Evolutionary conservation across 2,888 invertebrate genomes (phyloP), one percentile per base, ranked within the genome.

Genomic region (Tyria jacobaeae): DNA sequence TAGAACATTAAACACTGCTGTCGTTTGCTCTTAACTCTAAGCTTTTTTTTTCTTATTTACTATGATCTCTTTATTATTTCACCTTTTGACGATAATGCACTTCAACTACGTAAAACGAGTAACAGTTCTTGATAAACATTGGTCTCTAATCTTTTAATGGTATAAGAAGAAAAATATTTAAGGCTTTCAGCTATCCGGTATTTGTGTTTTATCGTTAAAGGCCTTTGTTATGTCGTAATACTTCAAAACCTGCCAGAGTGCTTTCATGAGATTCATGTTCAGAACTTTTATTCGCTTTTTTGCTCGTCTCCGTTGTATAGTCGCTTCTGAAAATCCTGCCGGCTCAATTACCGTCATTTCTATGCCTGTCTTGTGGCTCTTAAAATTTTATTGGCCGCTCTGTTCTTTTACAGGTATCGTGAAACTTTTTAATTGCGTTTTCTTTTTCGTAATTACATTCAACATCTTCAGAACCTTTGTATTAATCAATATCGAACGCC

Each of bases 1-100:
- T 75, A 77, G 74, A 79, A 80, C 84, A 80, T 85, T 82, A 80
- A 84, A 81, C 83, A 80, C 73, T 73, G 73, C 71, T 73, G 76
- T 78, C 79, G 75, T 77, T 79, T 75, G 71, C 75, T 70, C 64
- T 74, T 74, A 76, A 78, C 77, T 75, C 72, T 69, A 74, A 78
- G 70, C 62, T 68, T 62, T 56, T 64, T 70, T 78, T 76, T 56
- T 64, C 71, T 78, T 76, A 71, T 78, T 75, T 78, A 21, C 78
- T 76, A 75, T 66, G 64, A 70, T 57, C 49, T 58, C 39, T 49
- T 49, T 49, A 53, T n/a, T 47, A 34, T 50, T 61, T 62, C 39
- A 53, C 60, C 34, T 61, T 48, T 57, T 15, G 15, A 53, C n/a
- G n/a, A n/a, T n/a, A n/a, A n/a, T n/a, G n/a, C n/a, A n/a, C n/a